Conservation (phyloP, 1,140 invertebrate species). For the Brachystomella parvula region DNA sequence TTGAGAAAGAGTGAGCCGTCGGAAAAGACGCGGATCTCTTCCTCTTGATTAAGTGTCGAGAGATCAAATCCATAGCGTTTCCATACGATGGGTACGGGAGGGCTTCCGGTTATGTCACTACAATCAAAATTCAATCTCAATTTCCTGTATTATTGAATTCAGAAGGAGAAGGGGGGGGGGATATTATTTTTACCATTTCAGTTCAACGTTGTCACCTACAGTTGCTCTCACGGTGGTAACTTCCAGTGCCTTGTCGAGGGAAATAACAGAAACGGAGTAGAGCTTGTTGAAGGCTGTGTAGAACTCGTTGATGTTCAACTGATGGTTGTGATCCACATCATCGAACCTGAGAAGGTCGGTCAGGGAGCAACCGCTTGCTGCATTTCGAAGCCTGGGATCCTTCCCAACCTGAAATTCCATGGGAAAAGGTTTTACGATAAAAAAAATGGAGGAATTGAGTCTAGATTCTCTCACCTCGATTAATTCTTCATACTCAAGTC, state of each 20-base stretch:
- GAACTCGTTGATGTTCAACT: conserved; percentile 64
- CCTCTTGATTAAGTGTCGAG: conserved; percentile 55
- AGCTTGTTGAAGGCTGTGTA: conserved; percentile 68
- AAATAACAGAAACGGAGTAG: conserved; percentile 63
- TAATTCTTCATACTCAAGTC: conserved; percentile 59
- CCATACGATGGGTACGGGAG: conserved; percentile 65
- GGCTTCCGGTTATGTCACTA: conserved; percentile 58
- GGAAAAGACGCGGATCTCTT: conserved; percentile 57
- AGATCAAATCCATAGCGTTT: conserved; percentile 60
- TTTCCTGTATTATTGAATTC: too few species aligned
- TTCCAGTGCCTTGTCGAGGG: conserved; percentile 63
- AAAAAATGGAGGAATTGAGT: background rate
- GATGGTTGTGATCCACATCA: conserved; percentile 58
- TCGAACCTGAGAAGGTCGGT: conserved; percentile 63
- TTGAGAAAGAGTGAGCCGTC: conserved; percentile 69
- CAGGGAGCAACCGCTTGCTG: conserved; percentile 59
- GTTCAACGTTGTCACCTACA: conserved; percentile 69
- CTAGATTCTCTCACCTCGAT: conserved; percentile 46
- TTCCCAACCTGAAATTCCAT: conserved; percentile 49
- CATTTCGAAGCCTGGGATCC: conserved; percentile 55
- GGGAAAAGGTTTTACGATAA: too few species aligned
- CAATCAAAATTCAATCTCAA: too few species aligned
- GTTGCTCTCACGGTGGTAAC: conserved; percentile 59
- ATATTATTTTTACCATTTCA: conserved; percentile 57
- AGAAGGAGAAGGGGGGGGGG: too few species aligned